Percentiles rank a stretch among this genome's conserved stretches.
phyloP scores from a whole-genome alignment of 2,113 vertebrate species.

The Charadrius vociferus region DNA sequence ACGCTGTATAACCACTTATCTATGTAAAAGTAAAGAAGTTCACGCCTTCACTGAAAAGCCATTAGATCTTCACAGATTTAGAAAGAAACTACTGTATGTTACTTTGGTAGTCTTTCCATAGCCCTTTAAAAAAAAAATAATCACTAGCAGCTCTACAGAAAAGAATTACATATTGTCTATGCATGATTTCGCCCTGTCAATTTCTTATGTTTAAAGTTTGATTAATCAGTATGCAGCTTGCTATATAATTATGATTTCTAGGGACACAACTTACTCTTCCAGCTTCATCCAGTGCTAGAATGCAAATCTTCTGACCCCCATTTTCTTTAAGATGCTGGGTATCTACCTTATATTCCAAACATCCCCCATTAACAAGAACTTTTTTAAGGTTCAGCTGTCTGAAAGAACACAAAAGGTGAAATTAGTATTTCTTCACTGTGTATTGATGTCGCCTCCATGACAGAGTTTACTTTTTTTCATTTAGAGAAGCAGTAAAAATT shows the following conservation, averaged over 20 bases:
- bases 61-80: not conserved
- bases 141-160: not conserved
- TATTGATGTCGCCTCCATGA: not conserved
- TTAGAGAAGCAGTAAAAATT: not conserved
- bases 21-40: not conserved
- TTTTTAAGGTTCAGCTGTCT: slow-evolving; percentile 96
- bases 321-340: slow-evolving; percentile 88
- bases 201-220: not conserved
- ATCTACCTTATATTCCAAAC: slow-evolving; percentile 89
- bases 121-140: not conserved
- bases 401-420: slow-evolving; percentile 4
- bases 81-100: not conserved
- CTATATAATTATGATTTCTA: not conserved
- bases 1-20: not conserved
- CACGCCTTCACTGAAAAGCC: not conserved
- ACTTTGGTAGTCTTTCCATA: not conserved
- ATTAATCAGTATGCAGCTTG: not conserved
- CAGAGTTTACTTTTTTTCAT: not conserved
- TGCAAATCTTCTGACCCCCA: slow-evolving; percentile 84
- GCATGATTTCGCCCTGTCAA: not conserved
- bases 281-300: slow-evolving; percentile 90
- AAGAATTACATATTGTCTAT: rapidly evolving
- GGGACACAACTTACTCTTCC: slow-evolving; percentile 84
- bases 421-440: not conserved
- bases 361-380: slow-evolving; percentile 89